A percentile compares a stretch with the other conserved stretches of the same genome.
Evolutionary conservation across 2,797 vertebrate genomes (phyloP).

Genomic region (Sebastes kiyomatsui): DNA sequence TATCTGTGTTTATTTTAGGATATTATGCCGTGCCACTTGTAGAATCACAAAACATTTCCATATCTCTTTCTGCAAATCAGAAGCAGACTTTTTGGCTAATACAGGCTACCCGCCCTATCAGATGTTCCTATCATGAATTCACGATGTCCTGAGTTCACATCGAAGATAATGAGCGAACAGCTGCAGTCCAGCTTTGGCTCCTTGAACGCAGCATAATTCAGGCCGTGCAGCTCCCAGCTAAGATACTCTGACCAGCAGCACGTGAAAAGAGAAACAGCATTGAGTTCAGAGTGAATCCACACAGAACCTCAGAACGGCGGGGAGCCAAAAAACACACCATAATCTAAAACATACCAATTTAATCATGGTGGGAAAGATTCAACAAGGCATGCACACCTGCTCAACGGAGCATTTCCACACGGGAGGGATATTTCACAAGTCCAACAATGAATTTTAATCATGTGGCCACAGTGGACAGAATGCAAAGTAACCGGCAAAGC

Average conservation of each 20-base stretch:
- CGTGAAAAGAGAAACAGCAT: constrained; percentile 60
- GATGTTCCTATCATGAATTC: constrained; percentile 53
- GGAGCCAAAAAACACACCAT: constrained; percentile 75
- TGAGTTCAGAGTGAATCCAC: constrained; percentile 59
- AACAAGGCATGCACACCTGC: constrained; percentile 74
- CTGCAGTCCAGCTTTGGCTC: constrained; percentile 64
- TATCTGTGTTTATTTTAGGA: constrained; percentile 30
- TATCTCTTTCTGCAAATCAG: constrained; percentile 28
- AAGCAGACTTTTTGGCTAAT: constrained; percentile 24
- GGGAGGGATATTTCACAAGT: constrained; percentile 60
- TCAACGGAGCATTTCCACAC: constrained; percentile 51
- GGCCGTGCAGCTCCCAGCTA: constrained; percentile 41
- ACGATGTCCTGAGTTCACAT: constrained; percentile 57
- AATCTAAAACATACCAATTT: constrained; percentile 76
- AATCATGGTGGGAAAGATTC: constrained; percentile 69
- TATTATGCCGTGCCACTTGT: background rate
- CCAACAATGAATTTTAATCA: constrained; percentile 61
- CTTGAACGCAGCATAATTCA: constrained; percentile 21
- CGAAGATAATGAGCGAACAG: constrained; percentile 55
- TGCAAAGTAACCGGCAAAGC: constrained; percentile 51
- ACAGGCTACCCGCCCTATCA: constrained; percentile 28
- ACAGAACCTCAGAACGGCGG: constrained; percentile 40
- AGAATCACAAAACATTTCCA: constrained; percentile 34
- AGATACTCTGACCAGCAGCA: constrained; percentile 49
- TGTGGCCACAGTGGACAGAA: constrained; percentile 34